Conservation (phyloP, 2,113 vertebrate species). For the Lagopus leucura region DNA sequence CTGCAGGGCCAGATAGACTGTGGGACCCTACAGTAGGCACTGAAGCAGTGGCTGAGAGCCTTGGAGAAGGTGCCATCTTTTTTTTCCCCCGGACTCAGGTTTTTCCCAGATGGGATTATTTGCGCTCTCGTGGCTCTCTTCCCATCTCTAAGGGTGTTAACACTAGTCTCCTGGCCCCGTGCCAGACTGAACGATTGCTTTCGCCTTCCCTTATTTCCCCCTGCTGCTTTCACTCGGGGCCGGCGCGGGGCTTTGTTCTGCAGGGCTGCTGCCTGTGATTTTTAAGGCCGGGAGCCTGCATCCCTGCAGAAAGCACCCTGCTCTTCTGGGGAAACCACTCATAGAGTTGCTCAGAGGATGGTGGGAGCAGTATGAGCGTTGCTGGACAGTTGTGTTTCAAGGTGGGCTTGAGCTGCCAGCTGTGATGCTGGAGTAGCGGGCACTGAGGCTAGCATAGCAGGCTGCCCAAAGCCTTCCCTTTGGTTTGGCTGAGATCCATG, state of each 20-base stretch:
- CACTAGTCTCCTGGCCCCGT: constrained; percentile 31
- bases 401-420: background rate
- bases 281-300: accelerated
- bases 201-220: background rate
- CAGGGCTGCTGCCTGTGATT: background rate
- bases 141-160: constrained; percentile 29
- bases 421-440: background rate
- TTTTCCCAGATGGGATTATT: background rate
- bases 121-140: background rate
- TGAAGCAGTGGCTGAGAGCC: background rate
- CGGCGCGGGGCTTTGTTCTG: background rate
- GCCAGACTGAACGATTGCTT: background rate
- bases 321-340: background rate
- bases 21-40: accelerated
- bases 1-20: background rate
- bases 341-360: background rate
- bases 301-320: background rate
- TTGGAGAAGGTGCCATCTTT: background rate
- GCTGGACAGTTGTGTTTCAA: accelerated
- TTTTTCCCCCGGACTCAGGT: background rate
- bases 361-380: background rate
- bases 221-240: background rate
- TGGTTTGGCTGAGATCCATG: accelerated
- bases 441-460: background rate
- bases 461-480: background rate